Evolutionary conservation across 2,113 vertebrate species (phyloP).

Genomic region (Poeciliopsis occidentalis): DNA sequence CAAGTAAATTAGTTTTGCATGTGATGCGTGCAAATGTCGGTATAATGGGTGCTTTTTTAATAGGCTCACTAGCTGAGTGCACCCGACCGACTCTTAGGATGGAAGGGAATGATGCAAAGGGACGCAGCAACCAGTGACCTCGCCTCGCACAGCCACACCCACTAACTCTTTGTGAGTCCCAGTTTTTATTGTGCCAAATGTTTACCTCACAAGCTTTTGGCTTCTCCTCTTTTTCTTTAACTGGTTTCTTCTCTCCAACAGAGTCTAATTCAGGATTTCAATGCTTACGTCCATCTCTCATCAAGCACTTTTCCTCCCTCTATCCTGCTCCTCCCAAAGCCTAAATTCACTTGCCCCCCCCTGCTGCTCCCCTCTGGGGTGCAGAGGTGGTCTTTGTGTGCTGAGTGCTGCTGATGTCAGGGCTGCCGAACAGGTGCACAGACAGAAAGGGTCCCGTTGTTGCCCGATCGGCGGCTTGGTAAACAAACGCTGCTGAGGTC

Average conservation of each 20-base stretch:
- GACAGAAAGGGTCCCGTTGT: conserved; percentile 80
- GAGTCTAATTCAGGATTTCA: conserved; percentile 15
- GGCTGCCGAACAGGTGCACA: conserved; percentile 77
- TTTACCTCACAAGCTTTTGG: background rate
- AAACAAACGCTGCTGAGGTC: conserved; percentile 74
- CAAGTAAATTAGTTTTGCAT: conserved; percentile 99
- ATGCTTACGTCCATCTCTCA: conserved; percentile 37
- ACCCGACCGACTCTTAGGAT: conserved; percentile 76
- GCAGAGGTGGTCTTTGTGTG: too few species aligned
- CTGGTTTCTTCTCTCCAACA: conserved; percentile 19
- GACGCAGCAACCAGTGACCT: conserved; percentile 53
- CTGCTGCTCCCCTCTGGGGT: too few species aligned
- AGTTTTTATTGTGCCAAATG: background rate
- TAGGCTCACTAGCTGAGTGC: conserved; percentile 85
- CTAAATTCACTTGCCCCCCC: too few species aligned
- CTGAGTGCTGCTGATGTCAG: conserved; percentile 78
- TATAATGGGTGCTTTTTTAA: conserved; percentile 92
- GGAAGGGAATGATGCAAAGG: conserved; percentile 61
- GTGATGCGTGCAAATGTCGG: conserved; percentile 96
- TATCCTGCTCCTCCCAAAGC: conserved; percentile 35
- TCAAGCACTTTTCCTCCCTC: conserved; percentile 44
- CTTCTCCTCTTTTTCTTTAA: conserved; percentile 1
- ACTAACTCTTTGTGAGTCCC: background rate
- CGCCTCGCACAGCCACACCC: conserved; percentile 20
- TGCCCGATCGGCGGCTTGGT: conserved; percentile 65